phyloP scores from a whole-genome alignment of 2,888 invertebrate species.

The Drosophila mercatorum region DNA sequence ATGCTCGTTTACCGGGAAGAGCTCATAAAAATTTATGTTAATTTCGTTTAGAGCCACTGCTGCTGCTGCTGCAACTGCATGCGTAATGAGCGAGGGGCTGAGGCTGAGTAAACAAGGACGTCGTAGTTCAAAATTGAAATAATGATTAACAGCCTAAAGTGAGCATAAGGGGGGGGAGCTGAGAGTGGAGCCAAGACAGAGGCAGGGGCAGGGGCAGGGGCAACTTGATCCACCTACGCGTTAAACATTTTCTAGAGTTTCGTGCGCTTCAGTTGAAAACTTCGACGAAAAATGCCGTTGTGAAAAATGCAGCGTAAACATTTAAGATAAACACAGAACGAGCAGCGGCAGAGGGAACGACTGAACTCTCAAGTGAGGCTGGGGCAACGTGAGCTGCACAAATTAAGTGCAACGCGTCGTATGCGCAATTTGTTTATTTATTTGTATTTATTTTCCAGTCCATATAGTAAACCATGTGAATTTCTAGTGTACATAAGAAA shows the following conservation, averaged over 20 bases:
- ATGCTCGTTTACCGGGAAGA: slow-evolving; percentile 50
- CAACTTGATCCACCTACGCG: slow-evolving; percentile 37
- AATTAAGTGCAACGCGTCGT: slow-evolving; percentile 75
- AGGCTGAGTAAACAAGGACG: slow-evolving; percentile 61
- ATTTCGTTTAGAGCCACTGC: slow-evolving; percentile 75
- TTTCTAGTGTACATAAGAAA: slow-evolving; percentile 78
- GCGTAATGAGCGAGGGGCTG: slow-evolving; percentile 59
- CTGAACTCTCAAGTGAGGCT: slow-evolving; percentile 2
- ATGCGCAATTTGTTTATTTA: slow-evolving; percentile 75
- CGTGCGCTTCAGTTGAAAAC: slow-evolving; percentile 66
- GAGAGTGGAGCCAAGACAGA: too few species aligned
- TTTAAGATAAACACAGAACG: slow-evolving; percentile 58
- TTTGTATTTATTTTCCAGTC: slow-evolving; percentile 84
- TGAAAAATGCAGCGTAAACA: slow-evolving; percentile 77
- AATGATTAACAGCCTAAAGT: slow-evolving; percentile 66
- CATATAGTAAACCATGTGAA: slow-evolving; percentile 84
- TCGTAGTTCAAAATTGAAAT: slow-evolving; percentile 66
- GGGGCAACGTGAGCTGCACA: slow-evolving; percentile 53
- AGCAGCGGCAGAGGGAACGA: slow-evolving; percentile 8
- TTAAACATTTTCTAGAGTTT: slow-evolving; percentile 8
- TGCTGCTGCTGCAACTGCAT: slow-evolving; percentile 62
- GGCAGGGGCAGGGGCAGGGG: neutral
- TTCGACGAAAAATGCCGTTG: slow-evolving; percentile 70
- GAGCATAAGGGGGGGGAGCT: too few species aligned
- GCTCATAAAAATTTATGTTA: slow-evolving; percentile 78